Percentiles rank a stretch among this genome's conserved stretches.
Evolutionary conservation across 2,113 vertebrate species (phyloP).

Genomic region (Ceyx margarethae): DNA sequence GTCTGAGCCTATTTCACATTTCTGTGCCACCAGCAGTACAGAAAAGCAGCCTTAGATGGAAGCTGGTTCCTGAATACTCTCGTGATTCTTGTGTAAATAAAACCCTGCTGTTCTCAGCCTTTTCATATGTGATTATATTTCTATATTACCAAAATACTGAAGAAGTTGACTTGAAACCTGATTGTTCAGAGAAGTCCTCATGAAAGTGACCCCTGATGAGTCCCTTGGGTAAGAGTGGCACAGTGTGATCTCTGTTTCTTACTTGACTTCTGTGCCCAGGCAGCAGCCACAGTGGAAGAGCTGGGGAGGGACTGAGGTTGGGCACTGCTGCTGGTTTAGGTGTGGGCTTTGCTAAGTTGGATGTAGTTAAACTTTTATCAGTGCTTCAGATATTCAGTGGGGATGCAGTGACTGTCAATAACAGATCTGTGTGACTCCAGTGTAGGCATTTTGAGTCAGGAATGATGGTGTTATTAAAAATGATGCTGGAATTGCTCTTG

Average conservation of each 20-base stretch:
- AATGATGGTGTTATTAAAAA: not conserved
- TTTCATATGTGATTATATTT: not conserved
- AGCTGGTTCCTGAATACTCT: not conserved
- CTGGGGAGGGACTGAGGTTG: accelerated
- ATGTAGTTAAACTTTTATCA: not conserved
- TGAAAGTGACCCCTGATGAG: not conserved
- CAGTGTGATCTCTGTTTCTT: not conserved
- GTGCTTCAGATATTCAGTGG: not conserved
- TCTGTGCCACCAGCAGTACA: not conserved
- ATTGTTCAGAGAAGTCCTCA: not conserved
- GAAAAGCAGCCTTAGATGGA: not conserved
- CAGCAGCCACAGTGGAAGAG: not conserved
- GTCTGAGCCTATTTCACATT: not conserved
- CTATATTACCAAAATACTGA: not conserved
- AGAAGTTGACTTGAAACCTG: not conserved
- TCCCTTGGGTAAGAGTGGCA: not conserved
- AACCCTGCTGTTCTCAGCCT: not conserved
- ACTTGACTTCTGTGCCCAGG: accelerated
- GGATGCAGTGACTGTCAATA: not conserved
- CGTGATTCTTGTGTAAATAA: not conserved
- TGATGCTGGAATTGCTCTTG: not conserved
- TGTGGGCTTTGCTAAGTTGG: not conserved
- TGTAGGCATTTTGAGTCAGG: not conserved
- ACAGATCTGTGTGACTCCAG: not conserved
- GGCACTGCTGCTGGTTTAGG: not conserved